A percentile compares a stretch with the other conserved stretches of the same genome.
Evolutionary conservation across 1,140 invertebrate species (phyloP).

Genomic region (Ericerus pela): DNA sequence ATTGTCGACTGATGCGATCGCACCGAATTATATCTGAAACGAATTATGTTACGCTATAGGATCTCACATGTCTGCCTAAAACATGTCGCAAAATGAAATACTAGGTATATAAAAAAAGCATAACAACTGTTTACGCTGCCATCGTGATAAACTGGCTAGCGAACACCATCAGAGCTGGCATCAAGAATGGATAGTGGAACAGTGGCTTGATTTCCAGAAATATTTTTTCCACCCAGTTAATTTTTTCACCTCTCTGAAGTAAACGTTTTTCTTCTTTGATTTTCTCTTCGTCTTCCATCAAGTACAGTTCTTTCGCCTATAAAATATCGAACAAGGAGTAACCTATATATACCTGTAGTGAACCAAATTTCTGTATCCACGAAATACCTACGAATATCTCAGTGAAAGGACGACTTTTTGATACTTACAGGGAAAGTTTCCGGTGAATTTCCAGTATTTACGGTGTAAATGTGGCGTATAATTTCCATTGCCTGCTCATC

Average conservation of each 20-base stretch:
- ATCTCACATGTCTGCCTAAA: background rate
- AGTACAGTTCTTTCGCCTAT: too few species aligned
- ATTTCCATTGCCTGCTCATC: background rate
- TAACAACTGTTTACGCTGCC: constrained; percentile 5
- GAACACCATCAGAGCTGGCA: background rate
- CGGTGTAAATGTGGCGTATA: background rate
- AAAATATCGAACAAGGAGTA: too few species aligned
- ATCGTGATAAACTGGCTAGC: background rate
- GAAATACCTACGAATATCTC: background rate
- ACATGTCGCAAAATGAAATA: background rate
- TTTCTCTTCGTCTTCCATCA: too few species aligned
- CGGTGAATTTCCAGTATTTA: background rate
- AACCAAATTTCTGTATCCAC: background rate
- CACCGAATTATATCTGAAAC: background rate
- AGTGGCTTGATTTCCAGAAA: background rate
- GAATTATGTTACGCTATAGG: background rate
- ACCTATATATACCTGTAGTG: background rate
- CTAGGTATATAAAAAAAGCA: background rate
- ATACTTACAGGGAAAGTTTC: constrained; percentile 1
- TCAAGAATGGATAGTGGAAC: background rate
- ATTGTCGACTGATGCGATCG: background rate
- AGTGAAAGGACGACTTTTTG: too few species aligned
- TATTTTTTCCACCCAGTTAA: background rate
- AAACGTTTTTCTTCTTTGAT: background rate
- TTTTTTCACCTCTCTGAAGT: too few species aligned